Conservation (phyloP, 23 tunicate species). For the Clavelina lepadiformis region DNA sequence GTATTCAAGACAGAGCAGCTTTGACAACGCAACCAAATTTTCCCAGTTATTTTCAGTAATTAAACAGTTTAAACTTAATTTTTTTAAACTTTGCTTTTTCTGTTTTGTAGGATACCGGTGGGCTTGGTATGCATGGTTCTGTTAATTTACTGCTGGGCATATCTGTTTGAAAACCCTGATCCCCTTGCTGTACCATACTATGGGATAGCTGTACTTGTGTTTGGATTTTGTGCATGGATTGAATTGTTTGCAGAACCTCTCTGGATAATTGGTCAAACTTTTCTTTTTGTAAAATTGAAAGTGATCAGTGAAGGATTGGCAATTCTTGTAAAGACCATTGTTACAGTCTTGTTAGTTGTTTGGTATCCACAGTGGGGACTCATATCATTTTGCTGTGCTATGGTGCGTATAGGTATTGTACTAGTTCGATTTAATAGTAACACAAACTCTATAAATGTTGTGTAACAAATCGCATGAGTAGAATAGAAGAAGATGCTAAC, state of each 20-base stretch:
- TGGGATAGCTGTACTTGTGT: slow-evolving; percentile 32
- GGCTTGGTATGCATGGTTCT: slow-evolving; percentile 47
- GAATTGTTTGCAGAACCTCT: slow-evolving; percentile 75
- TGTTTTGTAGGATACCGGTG: slow-evolving; percentile 65
- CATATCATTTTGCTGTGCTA: slow-evolving; percentile 47
- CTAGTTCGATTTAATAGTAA: background rate
- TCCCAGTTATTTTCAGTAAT: no score
- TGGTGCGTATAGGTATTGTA: no score
- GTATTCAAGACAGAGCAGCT: no score
- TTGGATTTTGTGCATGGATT: slow-evolving; percentile 62
- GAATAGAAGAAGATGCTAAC: no score
- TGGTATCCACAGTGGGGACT: slow-evolving; percentile 72
- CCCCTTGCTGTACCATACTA: slow-evolving; percentile 34
- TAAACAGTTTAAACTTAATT: no score
- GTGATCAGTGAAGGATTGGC: slow-evolving; percentile 74
- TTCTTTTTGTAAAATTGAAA: slow-evolving; percentile 70
- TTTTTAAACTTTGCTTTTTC: background rate
- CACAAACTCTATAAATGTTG: background rate
- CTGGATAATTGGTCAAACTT: slow-evolving; percentile 63
- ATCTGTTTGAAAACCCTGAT: slow-evolving; percentile 58
- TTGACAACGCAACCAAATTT: no score
- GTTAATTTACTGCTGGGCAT: slow-evolving; percentile 35
- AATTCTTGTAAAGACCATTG: slow-evolving; percentile 58
- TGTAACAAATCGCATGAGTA: no score
- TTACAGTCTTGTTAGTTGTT: slow-evolving; percentile 40